A percentile compares a stretch with the other conserved stretches of the same genome.
phyloP scores from a whole-genome alignment of 2,797 vertebrate genomes.

The Octomys mimax region DNA sequence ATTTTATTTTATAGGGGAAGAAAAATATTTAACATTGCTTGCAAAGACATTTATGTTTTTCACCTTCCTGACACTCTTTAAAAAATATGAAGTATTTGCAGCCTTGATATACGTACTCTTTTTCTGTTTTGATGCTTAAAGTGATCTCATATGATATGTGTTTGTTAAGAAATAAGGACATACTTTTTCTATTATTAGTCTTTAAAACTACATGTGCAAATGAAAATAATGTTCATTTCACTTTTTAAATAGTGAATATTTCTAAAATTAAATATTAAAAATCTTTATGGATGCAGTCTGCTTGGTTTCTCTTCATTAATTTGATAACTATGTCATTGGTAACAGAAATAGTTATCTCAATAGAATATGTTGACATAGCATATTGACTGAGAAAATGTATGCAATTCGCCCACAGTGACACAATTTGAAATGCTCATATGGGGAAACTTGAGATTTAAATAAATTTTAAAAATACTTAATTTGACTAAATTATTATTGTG shows the following conservation, averaged over 20 bases:
- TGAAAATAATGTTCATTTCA: constrained; percentile 7
- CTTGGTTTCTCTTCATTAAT: neutral
- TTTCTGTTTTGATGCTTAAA: neutral
- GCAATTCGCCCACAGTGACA: constrained; percentile 6
- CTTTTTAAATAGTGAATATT: neutral
- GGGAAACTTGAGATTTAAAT: neutral
- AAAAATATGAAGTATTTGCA: neutral
- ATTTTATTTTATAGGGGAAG: constrained; percentile 15
- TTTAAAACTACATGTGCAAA: constrained; percentile 20
- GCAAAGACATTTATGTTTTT: constrained; percentile 23
- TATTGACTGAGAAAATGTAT: constrained; percentile 26
- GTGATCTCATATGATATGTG: neutral
- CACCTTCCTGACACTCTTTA: neutral
- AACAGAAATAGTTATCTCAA: neutral
- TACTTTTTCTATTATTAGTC: neutral
- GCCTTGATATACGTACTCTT: neutral
- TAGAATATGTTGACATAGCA: neutral
- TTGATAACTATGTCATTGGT: constrained; percentile 20
- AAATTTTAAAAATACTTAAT: neutral
- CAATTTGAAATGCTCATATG: constrained; percentile 23
- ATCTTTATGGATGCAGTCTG: neutral
- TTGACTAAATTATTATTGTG: constrained; percentile 16
- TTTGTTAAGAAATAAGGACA: neutral
- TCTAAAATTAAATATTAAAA: constrained; percentile 35
- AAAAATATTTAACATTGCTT: neutral